A percentile compares a stretch with the other conserved stretches of the same genome.
Evolutionary conservation across 2,113 vertebrate genomes (phyloP).

Genomic region (Micromys minutus): DNA sequence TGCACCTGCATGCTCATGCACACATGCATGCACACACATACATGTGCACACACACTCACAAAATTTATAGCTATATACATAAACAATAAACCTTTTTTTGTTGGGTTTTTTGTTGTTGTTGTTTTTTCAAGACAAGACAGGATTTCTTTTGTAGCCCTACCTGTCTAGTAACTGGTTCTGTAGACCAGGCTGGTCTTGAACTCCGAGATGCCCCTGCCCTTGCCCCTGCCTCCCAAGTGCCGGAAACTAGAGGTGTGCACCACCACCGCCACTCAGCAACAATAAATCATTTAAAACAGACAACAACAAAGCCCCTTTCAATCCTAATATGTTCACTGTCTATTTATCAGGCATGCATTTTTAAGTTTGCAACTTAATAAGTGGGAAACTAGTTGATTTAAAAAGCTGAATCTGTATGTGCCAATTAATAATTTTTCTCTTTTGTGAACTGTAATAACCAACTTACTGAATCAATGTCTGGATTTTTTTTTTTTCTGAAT

Average conservation of each 20-base stretch:
- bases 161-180: not conserved
- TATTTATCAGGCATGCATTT: not conserved
- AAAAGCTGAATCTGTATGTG: not conserved
- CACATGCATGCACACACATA: not conserved
- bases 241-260: not conserved
- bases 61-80: not conserved
- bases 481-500: not conserved
- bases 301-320: not conserved
- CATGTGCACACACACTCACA: not conserved
- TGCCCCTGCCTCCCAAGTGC: not conserved
- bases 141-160: not conserved
- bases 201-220: not conserved
- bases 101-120: no score
- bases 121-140: not conserved
- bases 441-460: not conserved
- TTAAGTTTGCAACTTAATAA: not conserved
- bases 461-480: not conserved
- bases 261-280: not conserved
- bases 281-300: not conserved
- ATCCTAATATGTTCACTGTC: not conserved
- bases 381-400: conserved; percentile 13
- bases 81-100: not conserved
- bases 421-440: conserved; percentile 19
- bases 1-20: not conserved
- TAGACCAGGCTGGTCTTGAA: not conserved